Percentiles rank a stretch among this genome's conserved stretches.
phyloP scores from a whole-genome alignment of 2,113 vertebrate genomes.

The Chionodraco myersi region DNA sequence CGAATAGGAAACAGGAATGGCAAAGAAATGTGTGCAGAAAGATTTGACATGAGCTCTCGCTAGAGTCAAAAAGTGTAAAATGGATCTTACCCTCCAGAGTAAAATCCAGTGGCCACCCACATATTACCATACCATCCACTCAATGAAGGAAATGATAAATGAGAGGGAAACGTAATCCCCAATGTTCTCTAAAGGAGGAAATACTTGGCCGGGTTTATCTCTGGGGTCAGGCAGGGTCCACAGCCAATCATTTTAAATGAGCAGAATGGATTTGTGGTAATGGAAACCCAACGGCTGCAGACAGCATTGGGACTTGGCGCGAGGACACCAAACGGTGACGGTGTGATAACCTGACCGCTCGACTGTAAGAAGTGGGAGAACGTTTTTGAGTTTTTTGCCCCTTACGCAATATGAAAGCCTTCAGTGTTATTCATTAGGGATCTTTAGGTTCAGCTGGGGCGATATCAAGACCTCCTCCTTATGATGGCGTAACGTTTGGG shows the following conservation, averaged over 20 bases:
- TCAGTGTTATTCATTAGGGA: slow-evolving; percentile 54
- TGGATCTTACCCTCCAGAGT: no score
- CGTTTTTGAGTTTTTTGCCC: slow-evolving; percentile 58
- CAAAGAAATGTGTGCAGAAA: neutral
- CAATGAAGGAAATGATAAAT: slow-evolving; percentile 31
- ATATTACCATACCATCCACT: slow-evolving; percentile 18
- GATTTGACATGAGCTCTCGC: neutral
- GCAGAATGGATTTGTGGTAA: slow-evolving; percentile 78
- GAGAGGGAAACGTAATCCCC: slow-evolving; percentile 42
- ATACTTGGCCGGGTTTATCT: slow-evolving; percentile 54
- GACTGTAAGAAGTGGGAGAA: slow-evolving; percentile 53
- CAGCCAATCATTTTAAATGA: slow-evolving; percentile 82
- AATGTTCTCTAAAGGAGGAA: slow-evolving; percentile 44
- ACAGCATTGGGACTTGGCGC: slow-evolving; percentile 60
- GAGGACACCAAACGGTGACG: slow-evolving; percentile 61
- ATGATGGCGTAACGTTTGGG: no score
- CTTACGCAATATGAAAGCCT: slow-evolving; percentile 17
- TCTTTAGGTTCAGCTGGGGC: slow-evolving; percentile 6
- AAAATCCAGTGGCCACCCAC: neutral
- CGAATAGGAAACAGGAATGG: neutral
- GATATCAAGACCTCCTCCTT: no score
- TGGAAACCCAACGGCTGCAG: slow-evolving; percentile 77
- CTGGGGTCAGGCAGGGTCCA: slow-evolving; percentile 70
- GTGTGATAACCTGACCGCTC: slow-evolving; percentile 68
- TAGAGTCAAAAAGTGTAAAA: no score